Conservation (phyloP, 2,113 vertebrate genomes). For the Planiliza haematocheilus region DNA sequence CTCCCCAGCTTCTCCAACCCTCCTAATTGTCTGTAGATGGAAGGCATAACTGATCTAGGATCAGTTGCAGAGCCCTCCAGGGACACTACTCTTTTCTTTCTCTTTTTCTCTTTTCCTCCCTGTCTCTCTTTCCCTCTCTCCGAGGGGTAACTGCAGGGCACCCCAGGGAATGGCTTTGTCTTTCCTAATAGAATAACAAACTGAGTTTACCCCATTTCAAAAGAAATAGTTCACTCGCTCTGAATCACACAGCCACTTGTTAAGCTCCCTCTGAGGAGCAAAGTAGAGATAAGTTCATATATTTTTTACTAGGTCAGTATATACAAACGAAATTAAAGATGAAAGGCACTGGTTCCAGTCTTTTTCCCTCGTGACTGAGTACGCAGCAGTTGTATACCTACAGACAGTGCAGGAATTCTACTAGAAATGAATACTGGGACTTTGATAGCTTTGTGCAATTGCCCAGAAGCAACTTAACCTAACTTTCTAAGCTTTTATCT, state of each 20-base stretch:
- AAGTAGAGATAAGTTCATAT: conserved; percentile 68
- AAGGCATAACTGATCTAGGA: conserved; percentile 73
- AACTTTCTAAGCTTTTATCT: conserved; percentile 72
- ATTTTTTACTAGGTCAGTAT: conserved; percentile 74
- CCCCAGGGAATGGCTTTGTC: conserved; percentile 73
- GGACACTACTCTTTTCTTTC: conserved; percentile 55
- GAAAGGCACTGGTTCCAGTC: conserved; percentile 67
- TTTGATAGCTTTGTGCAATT: conserved; percentile 62
- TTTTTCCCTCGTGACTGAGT: conserved; percentile 59
- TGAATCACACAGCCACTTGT: conserved; percentile 62
- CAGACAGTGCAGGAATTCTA: conserved; percentile 47
- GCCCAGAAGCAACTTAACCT: conserved; percentile 60
- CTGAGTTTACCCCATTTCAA: conserved; percentile 74
- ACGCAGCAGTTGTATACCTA: conserved; percentile 57
- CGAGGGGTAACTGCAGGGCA: conserved; percentile 73
- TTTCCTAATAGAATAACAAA: conserved; percentile 79
- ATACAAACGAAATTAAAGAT: conserved; percentile 76
- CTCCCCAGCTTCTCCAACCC: conserved; percentile 73
- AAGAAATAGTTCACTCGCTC: conserved; percentile 66
- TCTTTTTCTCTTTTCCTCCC: conserved; percentile 50
- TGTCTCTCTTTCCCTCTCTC: conserved; percentile 52
- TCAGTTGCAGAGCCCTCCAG: conserved; percentile 62
- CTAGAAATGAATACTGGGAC: conserved; percentile 69
- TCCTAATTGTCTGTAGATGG: conserved; percentile 78
- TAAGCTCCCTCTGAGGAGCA: conserved; percentile 49